phyloP scores from a whole-genome alignment of 2,888 invertebrate genomes.

The Sicus ferrugineus region DNA sequence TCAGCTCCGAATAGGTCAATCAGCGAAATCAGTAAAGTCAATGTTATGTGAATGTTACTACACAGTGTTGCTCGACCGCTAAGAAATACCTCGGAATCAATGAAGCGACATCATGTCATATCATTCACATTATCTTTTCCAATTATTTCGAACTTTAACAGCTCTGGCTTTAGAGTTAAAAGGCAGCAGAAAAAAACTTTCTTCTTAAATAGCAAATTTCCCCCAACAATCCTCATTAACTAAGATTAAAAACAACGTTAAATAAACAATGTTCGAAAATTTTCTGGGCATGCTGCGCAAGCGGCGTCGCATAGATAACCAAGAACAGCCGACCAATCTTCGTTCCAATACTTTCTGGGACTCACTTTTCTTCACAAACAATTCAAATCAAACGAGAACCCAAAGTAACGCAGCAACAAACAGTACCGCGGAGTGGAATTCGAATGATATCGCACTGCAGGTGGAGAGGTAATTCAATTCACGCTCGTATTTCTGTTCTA shows the following conservation, averaged over 20 bases:
- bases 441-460: conserved; percentile 28
- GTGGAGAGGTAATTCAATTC: conserved; percentile 52
- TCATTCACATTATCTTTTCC: no score
- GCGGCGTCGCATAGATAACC: conserved; percentile 55
- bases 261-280: conserved; percentile 53
- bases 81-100: no score
- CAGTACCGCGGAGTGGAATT: conserved; percentile 36
- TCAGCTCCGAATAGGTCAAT: no score
- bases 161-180: no score
- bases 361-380: conserved; percentile 28
- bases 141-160: no score
- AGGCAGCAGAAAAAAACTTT: no score
- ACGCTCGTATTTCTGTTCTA: conserved; percentile 41
- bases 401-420: conserved; percentile 8
- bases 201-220: no score
- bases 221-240: no score
- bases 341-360: conserved; percentile 18
- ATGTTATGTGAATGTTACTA: no score
- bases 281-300: conserved; percentile 57
- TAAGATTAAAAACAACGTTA: neutral
- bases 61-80: no score
- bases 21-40: no score
- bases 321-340: conserved; percentile 32
- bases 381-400: conserved; percentile 11
- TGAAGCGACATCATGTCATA: no score